A percentile compares a stretch with the other conserved stretches of the same genome.
phyloP scores from a whole-genome alignment of 1,140 invertebrate species.

The Drosophila pachea region DNA sequence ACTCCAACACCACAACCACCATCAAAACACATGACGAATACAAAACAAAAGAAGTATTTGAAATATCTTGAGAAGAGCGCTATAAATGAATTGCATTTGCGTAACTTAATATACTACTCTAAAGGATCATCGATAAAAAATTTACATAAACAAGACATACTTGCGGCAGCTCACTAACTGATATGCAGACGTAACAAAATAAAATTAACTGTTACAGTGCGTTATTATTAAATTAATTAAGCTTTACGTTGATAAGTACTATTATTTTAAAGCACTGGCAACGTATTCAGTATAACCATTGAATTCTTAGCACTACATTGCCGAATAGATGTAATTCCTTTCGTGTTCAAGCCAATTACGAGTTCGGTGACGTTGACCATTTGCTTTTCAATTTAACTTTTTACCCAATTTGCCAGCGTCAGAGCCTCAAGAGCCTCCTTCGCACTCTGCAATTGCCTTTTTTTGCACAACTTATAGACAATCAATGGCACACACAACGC shows the following conservation, averaged over 20 bases:
- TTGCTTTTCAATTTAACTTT: slow-evolving; percentile 22
- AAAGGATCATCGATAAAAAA: slow-evolving; percentile 14
- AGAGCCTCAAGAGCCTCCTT: slow-evolving; percentile 39
- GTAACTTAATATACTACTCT: background rate
- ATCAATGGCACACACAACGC: slow-evolving; percentile 41
- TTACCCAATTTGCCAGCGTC: slow-evolving; percentile 29
- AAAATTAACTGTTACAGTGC: background rate
- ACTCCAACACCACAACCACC: slow-evolving; percentile 26
- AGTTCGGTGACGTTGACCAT: slow-evolving; percentile 60
- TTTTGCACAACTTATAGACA: slow-evolving; percentile 45
- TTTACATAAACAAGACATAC: slow-evolving; percentile 33
- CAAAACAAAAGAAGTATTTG: background rate
- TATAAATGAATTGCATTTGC: slow-evolving; percentile 5
- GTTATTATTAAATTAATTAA: background rate
- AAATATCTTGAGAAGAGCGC: slow-evolving; percentile 20
- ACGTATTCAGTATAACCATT: slow-evolving; percentile 16
- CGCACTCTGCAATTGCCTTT: slow-evolving; percentile 34
- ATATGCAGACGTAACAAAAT: slow-evolving; percentile 18
- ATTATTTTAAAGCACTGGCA: slow-evolving; percentile 23
- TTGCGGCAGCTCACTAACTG: slow-evolving; percentile 40
- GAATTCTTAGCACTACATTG: slow-evolving; percentile 44
- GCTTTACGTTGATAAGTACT: background rate
- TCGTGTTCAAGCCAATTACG: slow-evolving; percentile 57
- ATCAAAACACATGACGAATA: slow-evolving; percentile 8
- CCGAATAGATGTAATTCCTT: slow-evolving; percentile 32